phyloP scores from a whole-genome alignment of 1,140 invertebrate species.

The Panonychus citri region DNA sequence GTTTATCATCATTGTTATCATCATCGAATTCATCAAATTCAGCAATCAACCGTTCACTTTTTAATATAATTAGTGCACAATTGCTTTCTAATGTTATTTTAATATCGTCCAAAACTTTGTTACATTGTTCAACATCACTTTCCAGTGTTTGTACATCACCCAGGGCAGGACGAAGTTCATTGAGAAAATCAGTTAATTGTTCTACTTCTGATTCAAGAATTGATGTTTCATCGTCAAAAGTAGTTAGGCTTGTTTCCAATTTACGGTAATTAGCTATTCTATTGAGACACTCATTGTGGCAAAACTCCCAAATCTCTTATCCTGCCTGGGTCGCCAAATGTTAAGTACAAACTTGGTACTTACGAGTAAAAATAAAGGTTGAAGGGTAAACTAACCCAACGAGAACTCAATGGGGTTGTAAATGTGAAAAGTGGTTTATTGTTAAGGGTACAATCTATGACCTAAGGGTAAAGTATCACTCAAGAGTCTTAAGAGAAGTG shows the following conservation, averaged over 20 bases:
- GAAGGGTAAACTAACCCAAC: too few species aligned
- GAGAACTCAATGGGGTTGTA: too few species aligned
- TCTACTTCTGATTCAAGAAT: not conserved
- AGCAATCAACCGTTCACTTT: not conserved
- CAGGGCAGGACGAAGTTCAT: conserved; percentile 19
- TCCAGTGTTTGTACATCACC: conserved; percentile 40
- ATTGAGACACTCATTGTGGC: too few species aligned
- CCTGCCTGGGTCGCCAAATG: too few species aligned
- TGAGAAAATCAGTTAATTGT: not conserved
- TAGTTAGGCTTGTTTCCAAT: not conserved
- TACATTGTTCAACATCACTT: conserved; percentile 37
- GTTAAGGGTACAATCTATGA: too few species aligned
- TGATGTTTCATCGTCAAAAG: not conserved
- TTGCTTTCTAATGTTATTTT: not conserved
- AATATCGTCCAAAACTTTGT: conserved; percentile 21
- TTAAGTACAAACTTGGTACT: too few species aligned
- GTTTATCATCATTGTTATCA: too few species aligned
- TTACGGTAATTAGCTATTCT: not conserved
- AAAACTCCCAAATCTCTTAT: too few species aligned
- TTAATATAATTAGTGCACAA: not conserved
- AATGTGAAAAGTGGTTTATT: too few species aligned
- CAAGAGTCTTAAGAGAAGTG: too few species aligned
- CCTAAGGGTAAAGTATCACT: too few species aligned
- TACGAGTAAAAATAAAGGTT: too few species aligned
- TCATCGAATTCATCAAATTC: not conserved